These are phyloP conservation scores for Barbus barbus DNA, from an alignment of 2,113 vertebrate genomes.

Conservation along the genomic window DNA sequence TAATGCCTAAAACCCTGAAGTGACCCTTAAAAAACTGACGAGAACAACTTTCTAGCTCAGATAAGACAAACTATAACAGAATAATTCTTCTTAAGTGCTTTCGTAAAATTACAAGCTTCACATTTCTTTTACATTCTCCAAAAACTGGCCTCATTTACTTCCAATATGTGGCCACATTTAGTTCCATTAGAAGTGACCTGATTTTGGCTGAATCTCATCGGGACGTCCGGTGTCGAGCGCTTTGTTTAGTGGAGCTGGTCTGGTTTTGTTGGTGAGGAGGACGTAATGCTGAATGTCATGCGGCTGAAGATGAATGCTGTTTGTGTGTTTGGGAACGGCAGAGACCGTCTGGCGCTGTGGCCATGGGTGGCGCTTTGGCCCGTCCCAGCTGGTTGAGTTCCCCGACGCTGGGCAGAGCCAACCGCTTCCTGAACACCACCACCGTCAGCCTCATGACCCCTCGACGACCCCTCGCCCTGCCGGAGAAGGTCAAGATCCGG, in stretches of 20 bases:
- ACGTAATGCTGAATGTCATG: not conserved
- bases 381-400: conserved; percentile 95
- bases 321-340: conserved; percentile 55
- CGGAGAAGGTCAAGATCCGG: conserved; percentile 92
- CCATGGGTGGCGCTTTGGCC: conserved; percentile 86
- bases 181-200: not conserved
- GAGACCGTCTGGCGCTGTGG: conserved; percentile 83
- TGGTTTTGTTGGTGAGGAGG: not conserved
- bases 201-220: not conserved
- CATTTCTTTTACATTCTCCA: not conserved
- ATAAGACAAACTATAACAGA: too few species aligned
- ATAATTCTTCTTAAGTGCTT: not conserved
- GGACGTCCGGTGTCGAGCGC: not conserved
- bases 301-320: not conserved
- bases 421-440: conserved; percentile 93
- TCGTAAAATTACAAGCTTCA: not conserved
- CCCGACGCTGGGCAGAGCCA: conserved; percentile 92
- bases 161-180: not conserved
- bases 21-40: too few species aligned
- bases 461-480: conserved; percentile 80
- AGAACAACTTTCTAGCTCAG: too few species aligned
- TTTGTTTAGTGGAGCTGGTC: not conserved
- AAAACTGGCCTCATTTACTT: not conserved
- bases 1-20: too few species aligned
- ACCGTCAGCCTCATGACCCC: conserved; percentile 96